Conservation (phyloP, 2,797 vertebrate genomes). For the Dicrostonyx torquatus region DNA sequence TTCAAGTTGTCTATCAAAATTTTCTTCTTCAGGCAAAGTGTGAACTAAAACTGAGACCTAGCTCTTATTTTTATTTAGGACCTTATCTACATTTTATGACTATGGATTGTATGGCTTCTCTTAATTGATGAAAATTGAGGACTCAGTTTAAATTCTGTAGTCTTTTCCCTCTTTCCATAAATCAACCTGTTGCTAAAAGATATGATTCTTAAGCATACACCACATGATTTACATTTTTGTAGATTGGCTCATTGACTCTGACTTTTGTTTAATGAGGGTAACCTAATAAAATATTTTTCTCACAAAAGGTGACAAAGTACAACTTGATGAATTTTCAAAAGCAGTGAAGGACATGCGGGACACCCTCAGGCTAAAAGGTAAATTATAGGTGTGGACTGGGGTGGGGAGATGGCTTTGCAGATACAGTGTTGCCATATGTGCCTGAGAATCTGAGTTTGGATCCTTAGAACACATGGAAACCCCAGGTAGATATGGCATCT, state of each 20-base stretch:
- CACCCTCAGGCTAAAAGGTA: conserved; percentile 48
- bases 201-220: background rate
- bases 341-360: conserved; percentile 33
- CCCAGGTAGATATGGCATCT: background rate
- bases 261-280: conserved; percentile 22
- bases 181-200: background rate
- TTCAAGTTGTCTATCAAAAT: background rate
- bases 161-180: background rate
- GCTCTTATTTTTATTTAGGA: conserved; percentile 13
- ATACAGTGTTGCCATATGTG: no score
- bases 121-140: background rate
- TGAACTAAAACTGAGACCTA: conserved; percentile 7
- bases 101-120: conserved; percentile 17
- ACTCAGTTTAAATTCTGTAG: background rate
- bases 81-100: background rate
- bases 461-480: background rate
- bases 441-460: background rate
- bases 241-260: conserved; percentile 7
- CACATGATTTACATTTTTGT: background rate
- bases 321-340: conserved; percentile 62
- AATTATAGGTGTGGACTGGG: background rate
- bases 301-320: conserved; percentile 45
- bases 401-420: background rate
- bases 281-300: conserved; percentile 49
- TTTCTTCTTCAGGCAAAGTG: conserved; percentile 23